Evolutionary conservation across 2,113 vertebrate species (phyloP), one percentile per base, ranked within the genome.

Genomic region (Loxodonta africana): DNA sequence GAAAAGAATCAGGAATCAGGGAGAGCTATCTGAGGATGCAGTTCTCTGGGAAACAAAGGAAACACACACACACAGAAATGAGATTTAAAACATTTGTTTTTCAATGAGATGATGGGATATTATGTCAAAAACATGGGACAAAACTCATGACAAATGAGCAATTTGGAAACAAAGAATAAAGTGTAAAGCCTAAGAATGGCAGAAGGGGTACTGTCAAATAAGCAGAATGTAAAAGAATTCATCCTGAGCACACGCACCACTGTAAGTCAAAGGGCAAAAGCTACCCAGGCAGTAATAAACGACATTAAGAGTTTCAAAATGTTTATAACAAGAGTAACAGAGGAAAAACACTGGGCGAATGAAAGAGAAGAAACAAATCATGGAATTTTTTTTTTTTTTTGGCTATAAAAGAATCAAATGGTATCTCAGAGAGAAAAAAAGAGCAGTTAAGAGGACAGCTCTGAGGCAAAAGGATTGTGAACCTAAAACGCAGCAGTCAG

Each of bases 391-490:
- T 7, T 48, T 7, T 7, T 48, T 1, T 4, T 48, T 7, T 4
- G 48, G 48, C 67, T 67, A 60, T 65, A 60, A 65, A 83, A 90
- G 5, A 86, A 69, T 44, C 57, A 96, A 95, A 93, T 37, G 53
- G 8, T 41, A 65, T 23, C 33, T 87, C 51, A 78, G 33, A 85
- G 26, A 90, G 25, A 87, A 78, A 26, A 53, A 26, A 62, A 83
- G 83, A 88, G 83, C 41, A 90, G 20, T 83, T 77, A 95, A 77
- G 63, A 82, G 91, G 78, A 83, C 8, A 90, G 83, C 37, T 95
- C n/a, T 88, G 23, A 30, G 18, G n/a, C 25, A 82, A 65, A 83
- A 88, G 76, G 33, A 90, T 46, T 63, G 62, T 93, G 57, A 93
- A 76, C 57, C 18, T 74, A 7, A 86, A 90, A 60, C 74, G 28